phyloP scores from a whole-genome alignment of 1,140 invertebrate genomes.

The Drosophila neocordata region DNA sequence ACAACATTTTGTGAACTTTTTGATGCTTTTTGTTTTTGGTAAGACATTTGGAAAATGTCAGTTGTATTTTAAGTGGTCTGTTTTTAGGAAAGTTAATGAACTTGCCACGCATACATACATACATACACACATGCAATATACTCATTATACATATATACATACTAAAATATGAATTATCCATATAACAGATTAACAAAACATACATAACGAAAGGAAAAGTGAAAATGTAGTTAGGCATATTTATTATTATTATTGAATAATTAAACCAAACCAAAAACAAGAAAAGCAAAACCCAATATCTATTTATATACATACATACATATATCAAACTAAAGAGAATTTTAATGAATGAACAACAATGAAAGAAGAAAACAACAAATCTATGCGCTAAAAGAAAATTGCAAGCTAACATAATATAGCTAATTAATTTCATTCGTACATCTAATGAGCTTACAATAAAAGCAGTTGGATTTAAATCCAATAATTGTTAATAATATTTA shows the following conservation, averaged over 20 bases:
- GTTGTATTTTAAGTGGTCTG: too few species aligned
- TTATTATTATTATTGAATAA: constrained; percentile 64
- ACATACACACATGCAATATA: constrained; percentile 14
- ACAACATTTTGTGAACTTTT: constrained; percentile 69
- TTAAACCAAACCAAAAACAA: constrained; percentile 32
- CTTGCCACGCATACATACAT: constrained; percentile 8
- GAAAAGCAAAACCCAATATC: constrained; percentile 41
- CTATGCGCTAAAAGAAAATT: constrained; percentile 33
- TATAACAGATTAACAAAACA: constrained; percentile 11
- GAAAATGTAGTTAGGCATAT: constrained; percentile 48
- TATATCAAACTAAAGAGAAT: constrained; percentile 56
- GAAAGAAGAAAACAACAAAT: constrained; percentile 23
- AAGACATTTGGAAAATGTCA: constrained; percentile 2
- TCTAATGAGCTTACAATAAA: constrained; percentile 67
- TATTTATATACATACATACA: constrained; percentile 39
- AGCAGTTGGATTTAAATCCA: constrained; percentile 30
- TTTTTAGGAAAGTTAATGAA: background rate
- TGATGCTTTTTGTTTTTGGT: constrained; percentile 61
- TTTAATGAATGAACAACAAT: constrained; percentile 53
- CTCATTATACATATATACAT: constrained; percentile 8
- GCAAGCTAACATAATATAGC: constrained; percentile 30
- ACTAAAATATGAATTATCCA: constrained; percentile 3
- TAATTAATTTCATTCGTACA: constrained; percentile 52
- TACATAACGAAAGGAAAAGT: constrained; percentile 12
- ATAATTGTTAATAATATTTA: constrained; percentile 62